Evolutionary conservation across 2,113 vertebrate genomes (phyloP).

Genomic region (Phalacrocorax aristotelis): DNA sequence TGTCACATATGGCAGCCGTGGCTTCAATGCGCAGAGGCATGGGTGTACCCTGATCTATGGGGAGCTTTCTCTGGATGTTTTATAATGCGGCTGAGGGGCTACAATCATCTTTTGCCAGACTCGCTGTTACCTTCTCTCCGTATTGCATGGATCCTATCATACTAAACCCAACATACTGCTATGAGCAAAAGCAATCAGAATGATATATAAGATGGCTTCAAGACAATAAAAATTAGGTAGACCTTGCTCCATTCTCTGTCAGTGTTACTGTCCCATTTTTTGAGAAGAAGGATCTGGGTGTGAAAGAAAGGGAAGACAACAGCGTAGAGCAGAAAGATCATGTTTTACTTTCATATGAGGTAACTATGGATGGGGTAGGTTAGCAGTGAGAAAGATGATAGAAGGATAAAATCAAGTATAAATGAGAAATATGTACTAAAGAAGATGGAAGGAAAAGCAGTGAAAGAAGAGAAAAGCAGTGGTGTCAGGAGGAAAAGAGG

Average conservation of each 20-base stretch:
- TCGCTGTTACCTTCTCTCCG: neutral
- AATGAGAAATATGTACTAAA: neutral
- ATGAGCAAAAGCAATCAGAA: neutral
- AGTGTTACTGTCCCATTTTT: neutral
- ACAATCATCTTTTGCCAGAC: neutral
- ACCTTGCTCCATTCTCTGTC: neutral
- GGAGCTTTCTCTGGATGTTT: neutral
- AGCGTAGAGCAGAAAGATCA: neutral
- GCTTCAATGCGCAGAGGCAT: neutral
- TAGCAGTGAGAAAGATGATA: neutral
- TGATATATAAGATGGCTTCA: neutral
- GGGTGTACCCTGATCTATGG: neutral
- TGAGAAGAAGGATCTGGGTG: neutral
- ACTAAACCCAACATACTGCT: neutral
- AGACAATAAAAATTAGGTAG: neutral
- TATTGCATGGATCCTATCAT: fast-evolving
- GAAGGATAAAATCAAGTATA: slow-evolving; percentile 10
- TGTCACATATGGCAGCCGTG: too few relatives aligned
- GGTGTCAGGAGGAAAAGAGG: neutral
- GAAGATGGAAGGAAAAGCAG: neutral
- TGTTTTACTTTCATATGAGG: neutral
- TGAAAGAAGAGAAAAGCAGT: neutral
- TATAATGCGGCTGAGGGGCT: neutral
- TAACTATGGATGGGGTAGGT: neutral
- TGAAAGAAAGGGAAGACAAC: neutral